Conservation (phyloP, 1,140 invertebrate species). For the Hylaeus volcanicus region DNA sequence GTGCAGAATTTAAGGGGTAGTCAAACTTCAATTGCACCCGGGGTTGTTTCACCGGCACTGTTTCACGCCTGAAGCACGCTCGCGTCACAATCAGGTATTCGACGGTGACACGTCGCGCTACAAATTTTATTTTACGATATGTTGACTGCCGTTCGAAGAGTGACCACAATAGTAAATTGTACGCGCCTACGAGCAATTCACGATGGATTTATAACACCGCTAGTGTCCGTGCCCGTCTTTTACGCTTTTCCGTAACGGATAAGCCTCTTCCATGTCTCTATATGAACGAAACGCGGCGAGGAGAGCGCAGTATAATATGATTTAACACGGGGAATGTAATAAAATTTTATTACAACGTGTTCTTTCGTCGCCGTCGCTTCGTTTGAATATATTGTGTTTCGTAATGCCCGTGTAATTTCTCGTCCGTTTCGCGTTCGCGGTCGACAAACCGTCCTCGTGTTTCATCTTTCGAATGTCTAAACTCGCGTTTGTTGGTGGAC, state of each 20-base stretch:
- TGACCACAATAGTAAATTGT: conserved; percentile 29
- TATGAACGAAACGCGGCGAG: not conserved
- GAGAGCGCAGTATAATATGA: conserved; percentile 7
- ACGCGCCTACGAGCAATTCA: conserved; percentile 33
- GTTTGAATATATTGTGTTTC: not conserved
- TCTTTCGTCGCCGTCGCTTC: not conserved
- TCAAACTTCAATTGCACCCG: too few relatives aligned
- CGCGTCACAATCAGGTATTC: conserved; percentile 36
- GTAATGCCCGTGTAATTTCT: not conserved
- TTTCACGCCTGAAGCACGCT: conserved; percentile 9
- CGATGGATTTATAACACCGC: conserved; percentile 52
- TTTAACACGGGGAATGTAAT: conserved; percentile 7
- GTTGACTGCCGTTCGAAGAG: conserved; percentile 39
- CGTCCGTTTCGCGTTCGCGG: not conserved
- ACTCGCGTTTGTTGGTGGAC: too few relatives aligned
- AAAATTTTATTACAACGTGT: conserved; percentile 23
- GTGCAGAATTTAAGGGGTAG: too few relatives aligned
- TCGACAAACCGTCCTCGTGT: not conserved
- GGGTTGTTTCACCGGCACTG: conserved; percentile 2
- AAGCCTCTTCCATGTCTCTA: conserved; percentile 5
- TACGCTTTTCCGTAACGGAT: conserved; percentile 24
- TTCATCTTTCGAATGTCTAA: not conserved
- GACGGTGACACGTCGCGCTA: conserved; percentile 50
- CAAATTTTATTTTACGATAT: conserved; percentile 65
- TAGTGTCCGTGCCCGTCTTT: conserved; percentile 33